Evolutionary conservation across 2,113 vertebrate genomes (phyloP), one percentile per base, ranked within the genome.

Genomic region (Hippocampus zosterae): DNA sequence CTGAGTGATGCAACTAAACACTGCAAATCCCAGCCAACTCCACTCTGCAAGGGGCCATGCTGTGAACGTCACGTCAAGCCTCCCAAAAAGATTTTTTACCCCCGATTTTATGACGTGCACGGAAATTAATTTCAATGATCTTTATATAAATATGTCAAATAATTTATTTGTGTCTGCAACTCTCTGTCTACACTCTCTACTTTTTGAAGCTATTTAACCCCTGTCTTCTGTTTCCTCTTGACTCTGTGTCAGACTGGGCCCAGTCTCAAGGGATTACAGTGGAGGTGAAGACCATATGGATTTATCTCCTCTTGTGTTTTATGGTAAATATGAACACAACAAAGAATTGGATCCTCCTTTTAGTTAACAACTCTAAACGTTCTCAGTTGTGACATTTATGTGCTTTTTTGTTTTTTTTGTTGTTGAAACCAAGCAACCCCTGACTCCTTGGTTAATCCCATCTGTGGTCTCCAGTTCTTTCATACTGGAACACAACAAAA

Each of bases 391-490:
- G 1, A 67, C 33, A 23, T 33, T 16, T 10, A 3, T 67, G 50
- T 37, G 12, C 16, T 1, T 33, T 16, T 57, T 60, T 18, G 10
- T 60, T 19, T 11, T 23, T 16, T 18, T 5, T 16, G 0, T 9
- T 9, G 65, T 56, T 74, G 70, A 68, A 65, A 21, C 62, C 37
- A 74, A 21, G 40, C 53, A 23, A 55, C 65, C 46, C 37, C 23
- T 46, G n/a, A 52, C 55, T 15, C 46, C 41, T 13, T 42, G 61
- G 8, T 40, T 88, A 90, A 88, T 88, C 84, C 84, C 18, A 78
- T 71, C 78, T 72, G 76, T 69, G 77, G 63, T 71, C 67, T 75
- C 50, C 70, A 46, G 46, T 66, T 60, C n/a, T 37, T 6, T 53
- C 18, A 37, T 15, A n/a, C 62, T n/a, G 23, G 67, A 56, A 71